A percentile compares a stretch with the other conserved stretches of the same genome.
phyloP scores from a whole-genome alignment of 2,888 invertebrate species.

The Cheilosia vernalis region DNA sequence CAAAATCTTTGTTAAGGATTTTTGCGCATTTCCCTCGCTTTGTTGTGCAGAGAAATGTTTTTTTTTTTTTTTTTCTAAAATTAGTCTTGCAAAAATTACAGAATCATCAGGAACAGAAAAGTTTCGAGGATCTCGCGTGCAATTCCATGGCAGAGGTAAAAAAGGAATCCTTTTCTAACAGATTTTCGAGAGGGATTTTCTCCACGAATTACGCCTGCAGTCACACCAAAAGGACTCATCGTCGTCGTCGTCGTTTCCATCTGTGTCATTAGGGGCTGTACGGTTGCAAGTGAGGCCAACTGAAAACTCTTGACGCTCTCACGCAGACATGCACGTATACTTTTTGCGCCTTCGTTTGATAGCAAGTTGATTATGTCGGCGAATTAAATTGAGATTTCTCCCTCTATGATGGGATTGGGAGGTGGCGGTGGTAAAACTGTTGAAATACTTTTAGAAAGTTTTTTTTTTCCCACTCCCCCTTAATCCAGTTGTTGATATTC shows the following conservation, averaged over 20 bases:
- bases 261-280: constrained; percentile 32
- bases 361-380: constrained; percentile 48
- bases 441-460: constrained; percentile 37
- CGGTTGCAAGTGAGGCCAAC: constrained; percentile 17
- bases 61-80: constrained; percentile 1
- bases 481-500: constrained; percentile 39
- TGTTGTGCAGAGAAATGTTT: constrained; percentile 9
- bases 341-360: neutral
- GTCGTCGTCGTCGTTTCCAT: neutral
- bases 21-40: neutral
- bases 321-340: constrained; percentile 4
- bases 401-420: neutral
- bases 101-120: constrained; percentile 30
- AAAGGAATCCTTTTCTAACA: constrained; percentile 3
- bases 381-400: constrained; percentile 28
- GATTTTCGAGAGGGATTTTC: neutral
- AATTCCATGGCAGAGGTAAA: neutral
- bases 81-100: constrained; percentile 34
- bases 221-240: neutral
- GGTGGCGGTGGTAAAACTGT: constrained; percentile 22
- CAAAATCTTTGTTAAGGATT: constrained; percentile 18
- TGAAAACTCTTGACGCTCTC: constrained; percentile 31
- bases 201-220: constrained; percentile 10
- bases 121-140: constrained; percentile 20
- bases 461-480: neutral